Evolutionary conservation across 1,140 invertebrate species (phyloP).

Genomic region (Drosophila fuyamai): DNA sequence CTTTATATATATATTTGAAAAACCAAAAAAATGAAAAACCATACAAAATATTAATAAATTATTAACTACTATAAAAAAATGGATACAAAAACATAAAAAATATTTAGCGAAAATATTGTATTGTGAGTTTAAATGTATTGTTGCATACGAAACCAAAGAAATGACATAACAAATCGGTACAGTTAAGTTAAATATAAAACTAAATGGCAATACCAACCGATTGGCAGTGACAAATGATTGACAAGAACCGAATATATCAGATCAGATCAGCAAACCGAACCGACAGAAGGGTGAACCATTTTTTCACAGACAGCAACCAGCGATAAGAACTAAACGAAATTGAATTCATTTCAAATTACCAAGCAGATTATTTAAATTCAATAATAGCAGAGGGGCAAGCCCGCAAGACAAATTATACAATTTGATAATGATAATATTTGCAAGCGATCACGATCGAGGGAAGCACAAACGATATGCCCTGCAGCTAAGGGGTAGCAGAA

Average conservation of each 20-base stretch:
- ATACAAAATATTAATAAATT: slow-evolving; percentile 82
- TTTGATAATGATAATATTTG: slow-evolving; percentile 67
- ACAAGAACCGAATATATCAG: slow-evolving; percentile 16
- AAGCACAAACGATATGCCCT: slow-evolving; percentile 50
- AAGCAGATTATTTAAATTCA: slow-evolving; percentile 60
- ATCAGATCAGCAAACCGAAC: slow-evolving; percentile 13
- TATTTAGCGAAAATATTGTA: slow-evolving; percentile 83
- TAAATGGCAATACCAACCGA: slow-evolving; percentile 51
- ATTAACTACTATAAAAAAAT: slow-evolving; percentile 80
- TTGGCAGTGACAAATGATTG: slow-evolving; percentile 36
- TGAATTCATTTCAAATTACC: slow-evolving; percentile 44
- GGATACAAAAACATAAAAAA: slow-evolving; percentile 67
- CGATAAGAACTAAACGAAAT: slow-evolving; percentile 44
- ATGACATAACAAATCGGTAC: slow-evolving; percentile 38
- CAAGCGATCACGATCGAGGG: slow-evolving; percentile 29
- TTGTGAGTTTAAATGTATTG: slow-evolving; percentile 82
- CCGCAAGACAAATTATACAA: slow-evolving; percentile 54
- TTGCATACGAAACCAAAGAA: slow-evolving; percentile 70
- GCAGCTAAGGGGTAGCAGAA: slow-evolving; percentile 18
- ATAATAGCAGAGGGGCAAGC: slow-evolving; percentile 44
- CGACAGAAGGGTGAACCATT: slow-evolving; percentile 27
- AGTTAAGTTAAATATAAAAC: slow-evolving; percentile 42
- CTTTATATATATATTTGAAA: slow-evolving; percentile 79
- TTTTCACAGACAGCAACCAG: slow-evolving; percentile 56
- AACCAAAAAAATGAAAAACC: slow-evolving; percentile 54